Conservation (phyloP, 2,888 invertebrate genomes). For the Rhingia rostrata region DNA sequence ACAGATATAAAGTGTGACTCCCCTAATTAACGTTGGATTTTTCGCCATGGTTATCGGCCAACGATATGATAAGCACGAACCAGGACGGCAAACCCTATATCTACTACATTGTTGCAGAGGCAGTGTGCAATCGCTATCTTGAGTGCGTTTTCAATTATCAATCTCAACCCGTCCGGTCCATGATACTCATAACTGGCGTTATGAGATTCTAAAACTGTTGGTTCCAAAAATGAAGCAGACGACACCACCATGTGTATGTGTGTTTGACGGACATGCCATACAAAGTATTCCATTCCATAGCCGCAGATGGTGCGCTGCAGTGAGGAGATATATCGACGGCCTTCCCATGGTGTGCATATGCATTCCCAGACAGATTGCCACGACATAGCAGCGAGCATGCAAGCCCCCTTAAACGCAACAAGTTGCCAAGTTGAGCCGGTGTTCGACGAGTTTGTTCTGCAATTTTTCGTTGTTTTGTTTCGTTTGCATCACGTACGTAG, state of each 20-base stretch:
- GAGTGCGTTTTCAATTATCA: slow-evolving; percentile 69
- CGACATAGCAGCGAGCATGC: slow-evolving; percentile 1
- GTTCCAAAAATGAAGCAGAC: slow-evolving; percentile 18
- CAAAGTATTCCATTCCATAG: slow-evolving; percentile 43
- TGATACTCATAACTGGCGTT: neutral
- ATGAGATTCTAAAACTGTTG: neutral
- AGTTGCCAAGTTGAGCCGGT: slow-evolving; percentile 14
- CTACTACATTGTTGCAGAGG: slow-evolving; percentile 20
- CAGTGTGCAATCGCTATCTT: slow-evolving; percentile 43
- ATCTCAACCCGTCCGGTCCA: slow-evolving; percentile 18
- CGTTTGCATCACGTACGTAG: slow-evolving; percentile 32
- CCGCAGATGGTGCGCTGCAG: neutral
- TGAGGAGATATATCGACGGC: slow-evolving; percentile 13
- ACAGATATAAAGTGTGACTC: slow-evolving; percentile 33
- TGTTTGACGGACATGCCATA: slow-evolving; percentile 6
- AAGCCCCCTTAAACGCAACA: slow-evolving; percentile 17
- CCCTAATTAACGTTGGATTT: slow-evolving; percentile 49
- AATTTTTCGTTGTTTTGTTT: slow-evolving; percentile 45
- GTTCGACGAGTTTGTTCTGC: slow-evolving; percentile 18
- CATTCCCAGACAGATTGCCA: slow-evolving; percentile 68
- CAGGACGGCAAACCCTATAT: slow-evolving; percentile 7
- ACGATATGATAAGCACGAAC: slow-evolving; percentile 58
- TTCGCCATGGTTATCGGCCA: slow-evolving; percentile 51
- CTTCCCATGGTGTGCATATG: slow-evolving; percentile 31
- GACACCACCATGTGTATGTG: slow-evolving; percentile 2